Conservation (phyloP, 2,797 vertebrate genomes). For the Varecia variegata region DNA sequence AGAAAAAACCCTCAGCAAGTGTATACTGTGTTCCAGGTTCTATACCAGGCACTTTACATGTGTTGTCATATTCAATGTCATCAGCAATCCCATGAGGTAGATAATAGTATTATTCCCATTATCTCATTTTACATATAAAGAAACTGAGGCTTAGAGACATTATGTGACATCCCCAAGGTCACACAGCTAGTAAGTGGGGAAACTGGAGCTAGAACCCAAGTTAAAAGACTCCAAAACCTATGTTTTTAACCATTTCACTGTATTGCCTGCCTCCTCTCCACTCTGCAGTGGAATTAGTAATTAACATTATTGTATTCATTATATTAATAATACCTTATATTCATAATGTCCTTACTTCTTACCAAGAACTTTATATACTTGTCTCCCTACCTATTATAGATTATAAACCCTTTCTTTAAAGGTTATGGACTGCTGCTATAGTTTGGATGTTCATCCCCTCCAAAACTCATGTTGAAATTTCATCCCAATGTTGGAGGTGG, state of each 20-base stretch:
- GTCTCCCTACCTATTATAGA: neutral
- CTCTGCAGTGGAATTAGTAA: neutral
- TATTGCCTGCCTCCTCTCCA: neutral
- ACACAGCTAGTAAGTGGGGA: neutral
- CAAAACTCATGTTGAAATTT: neutral
- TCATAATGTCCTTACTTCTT: neutral
- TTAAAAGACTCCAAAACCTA: neutral
- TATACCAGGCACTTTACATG: neutral
- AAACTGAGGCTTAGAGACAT: neutral
- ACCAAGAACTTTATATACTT: constrained; percentile 3
- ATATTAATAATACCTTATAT: constrained; percentile 12
- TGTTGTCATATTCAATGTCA: neutral
- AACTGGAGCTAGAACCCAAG: neutral
- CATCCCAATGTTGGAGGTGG: neutral
- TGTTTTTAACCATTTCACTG: neutral
- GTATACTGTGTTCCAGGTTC: neutral
- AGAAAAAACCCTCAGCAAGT: neutral
- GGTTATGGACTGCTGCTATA: neutral
- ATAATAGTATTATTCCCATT: neutral
- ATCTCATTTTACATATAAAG: neutral
- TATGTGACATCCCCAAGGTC: constrained; percentile 24
- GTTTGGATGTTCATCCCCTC: neutral
- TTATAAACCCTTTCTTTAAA: neutral
- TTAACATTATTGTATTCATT: constrained; percentile 15
- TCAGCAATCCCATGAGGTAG: neutral